These are phyloP conservation scores for Babylonia areolata DNA, from an alignment of 1,140 invertebrate genomes.

Conservation along the genomic window DNA sequence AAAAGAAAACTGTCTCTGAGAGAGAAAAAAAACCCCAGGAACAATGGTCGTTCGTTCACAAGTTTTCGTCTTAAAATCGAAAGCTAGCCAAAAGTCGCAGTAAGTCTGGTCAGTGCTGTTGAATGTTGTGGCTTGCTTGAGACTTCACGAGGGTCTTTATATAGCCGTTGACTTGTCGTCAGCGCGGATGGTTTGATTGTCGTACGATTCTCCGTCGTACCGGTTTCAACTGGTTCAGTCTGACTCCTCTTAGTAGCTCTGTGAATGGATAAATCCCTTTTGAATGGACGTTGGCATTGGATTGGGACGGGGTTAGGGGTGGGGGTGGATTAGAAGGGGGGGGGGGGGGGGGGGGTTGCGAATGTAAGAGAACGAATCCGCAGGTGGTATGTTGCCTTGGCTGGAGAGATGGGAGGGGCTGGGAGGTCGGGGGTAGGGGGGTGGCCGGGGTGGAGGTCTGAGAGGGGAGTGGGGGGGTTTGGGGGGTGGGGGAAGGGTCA, in stretches of 20 bases:
- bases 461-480: neutral
- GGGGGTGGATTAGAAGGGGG: neutral
- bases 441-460: neutral
- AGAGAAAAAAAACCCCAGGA: too few species aligned
- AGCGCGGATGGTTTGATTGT: neutral
- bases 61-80: too few species aligned
- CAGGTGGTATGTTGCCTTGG: neutral
- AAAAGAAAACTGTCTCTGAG: too few species aligned
- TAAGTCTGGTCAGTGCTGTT: too few species aligned
- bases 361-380: neutral
- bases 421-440: neutral
- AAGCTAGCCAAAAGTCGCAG: too few species aligned
- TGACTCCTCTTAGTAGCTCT: too few species aligned
- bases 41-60: too few species aligned
- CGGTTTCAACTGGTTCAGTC: neutral
- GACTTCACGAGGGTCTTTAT: too few species aligned
- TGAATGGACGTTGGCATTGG: neutral
- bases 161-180: neutral
- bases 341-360: neutral
- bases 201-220: neutral
- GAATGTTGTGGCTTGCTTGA: too few species aligned
- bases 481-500: neutral
- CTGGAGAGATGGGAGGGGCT: neutral
- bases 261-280: neutral
- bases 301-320: neutral